Conservation (phyloP, 1,140 invertebrate species). For the Daktulosphaira vitifoliae region DNA sequence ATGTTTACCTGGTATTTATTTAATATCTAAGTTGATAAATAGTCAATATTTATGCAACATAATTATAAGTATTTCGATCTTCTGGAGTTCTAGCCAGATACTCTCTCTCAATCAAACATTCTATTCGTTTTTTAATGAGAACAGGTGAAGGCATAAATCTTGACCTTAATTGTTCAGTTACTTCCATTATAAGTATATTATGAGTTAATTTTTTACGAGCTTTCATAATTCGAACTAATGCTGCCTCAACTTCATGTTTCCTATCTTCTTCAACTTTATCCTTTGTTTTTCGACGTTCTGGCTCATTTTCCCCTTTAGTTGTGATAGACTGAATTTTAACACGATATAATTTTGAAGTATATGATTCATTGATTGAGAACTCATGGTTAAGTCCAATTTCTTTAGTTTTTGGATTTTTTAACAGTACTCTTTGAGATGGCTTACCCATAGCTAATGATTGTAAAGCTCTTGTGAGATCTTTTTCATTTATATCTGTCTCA, state of each 20-base stretch:
- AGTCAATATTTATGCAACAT: slow-evolving; percentile 13
- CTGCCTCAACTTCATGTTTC: slow-evolving; percentile 99
- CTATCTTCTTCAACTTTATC: slow-evolving; percentile 97
- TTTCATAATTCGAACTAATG: slow-evolving; percentile 99
- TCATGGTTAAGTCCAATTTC: slow-evolving; percentile 89
- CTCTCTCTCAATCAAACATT: slow-evolving; percentile 97
- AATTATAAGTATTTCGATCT: slow-evolving; percentile 52
- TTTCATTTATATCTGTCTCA: slow-evolving; percentile 96
- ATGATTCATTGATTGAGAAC: slow-evolving; percentile 95
- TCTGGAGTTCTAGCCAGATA: slow-evolving; percentile 94
- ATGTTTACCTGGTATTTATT: too few species aligned
- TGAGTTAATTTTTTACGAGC: slow-evolving; percentile 90
- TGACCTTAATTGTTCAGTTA: slow-evolving; percentile 91
- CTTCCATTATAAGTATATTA: slow-evolving; percentile 92
- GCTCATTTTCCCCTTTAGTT: slow-evolving; percentile 96
- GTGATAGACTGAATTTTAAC: slow-evolving; percentile 91
- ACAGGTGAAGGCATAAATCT: slow-evolving; percentile 95
- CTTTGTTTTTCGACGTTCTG: slow-evolving; percentile 92
- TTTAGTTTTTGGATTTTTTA: slow-evolving; percentile 89
- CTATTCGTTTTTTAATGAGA: slow-evolving; percentile 98
- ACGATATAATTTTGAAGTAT: slow-evolving; percentile 93
- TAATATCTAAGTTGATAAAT: neutral
- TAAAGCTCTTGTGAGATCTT: slow-evolving; percentile 87
- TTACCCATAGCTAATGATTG: slow-evolving; percentile 98
- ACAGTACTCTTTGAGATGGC: slow-evolving; percentile 85